Evolutionary conservation across 2,113 vertebrate genomes (phyloP), one percentile per base, ranked within the genome.

Genomic region (Zosterops pallidus): DNA sequence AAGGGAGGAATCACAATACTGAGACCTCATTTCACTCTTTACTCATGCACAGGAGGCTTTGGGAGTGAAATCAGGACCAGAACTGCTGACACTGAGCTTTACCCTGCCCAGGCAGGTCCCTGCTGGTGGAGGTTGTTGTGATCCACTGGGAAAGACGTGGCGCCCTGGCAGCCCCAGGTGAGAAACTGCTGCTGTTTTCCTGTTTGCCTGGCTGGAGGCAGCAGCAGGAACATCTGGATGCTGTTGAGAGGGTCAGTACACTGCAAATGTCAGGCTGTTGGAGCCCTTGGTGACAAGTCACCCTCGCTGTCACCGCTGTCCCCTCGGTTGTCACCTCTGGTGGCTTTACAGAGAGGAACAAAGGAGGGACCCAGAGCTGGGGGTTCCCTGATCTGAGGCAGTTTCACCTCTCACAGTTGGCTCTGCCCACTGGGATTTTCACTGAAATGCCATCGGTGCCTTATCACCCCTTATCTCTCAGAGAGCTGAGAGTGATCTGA

Each of bases 351-450:
- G 83, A 35, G 50, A 22, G 69, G 50, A 33, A 55, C 57, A 25
- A 55, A 8, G 1, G 12, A n/a, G 35, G 7, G 15, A 1, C 68
- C 69, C 42, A 6, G 1, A 37, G 8, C 14, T 1, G 22, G 55
- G 41, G 22, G 31, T 16, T 83, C 16, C 44, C 24, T 3, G 71
- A 33, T 33, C 49, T 14, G 41, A 26, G 76, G 71, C 70, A 74
- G 80, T 80, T 50, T 33, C n/a, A 23, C 59, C 68, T 37, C 23
- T 20, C 75, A 31, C 46, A 33, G 62, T 11, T n/a, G 65, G 69
- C 42, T 75, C 88, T 93, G 93, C 80, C 53, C 79, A 25, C 62
- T 37, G 72, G 77, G 80, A 33, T 70, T 63, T 81, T 89, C 14
- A 70, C 81, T 78, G 81, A 59, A 86, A 92, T 81, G 69, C 47